Evolutionary conservation across 2,113 vertebrate genomes (phyloP).

Genomic region (Lates calcarifer): DNA sequence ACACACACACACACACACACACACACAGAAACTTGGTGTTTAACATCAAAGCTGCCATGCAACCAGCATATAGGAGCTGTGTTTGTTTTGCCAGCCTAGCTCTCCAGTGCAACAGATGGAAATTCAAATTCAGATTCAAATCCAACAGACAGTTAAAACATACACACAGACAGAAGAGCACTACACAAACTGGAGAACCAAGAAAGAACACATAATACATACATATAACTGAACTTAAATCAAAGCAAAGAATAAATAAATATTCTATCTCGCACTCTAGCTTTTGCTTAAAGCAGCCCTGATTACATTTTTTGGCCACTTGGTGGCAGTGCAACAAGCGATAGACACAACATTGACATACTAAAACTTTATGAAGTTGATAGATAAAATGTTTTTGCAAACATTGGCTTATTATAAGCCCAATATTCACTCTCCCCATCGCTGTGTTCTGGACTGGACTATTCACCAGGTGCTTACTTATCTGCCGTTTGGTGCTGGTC

Average conservation of each 20-base stretch:
- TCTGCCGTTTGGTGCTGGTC: too few relatives aligned
- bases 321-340: neutral
- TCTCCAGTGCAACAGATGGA: slow-evolving; percentile 1
- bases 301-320: neutral
- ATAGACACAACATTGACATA: neutral
- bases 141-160: neutral
- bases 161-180: neutral
- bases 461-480: neutral
- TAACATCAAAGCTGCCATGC: slow-evolving; percentile 45
- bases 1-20: slow-evolving; percentile 39
- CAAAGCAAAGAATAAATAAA: neutral
- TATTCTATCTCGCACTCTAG: neutral
- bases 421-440: too few relatives aligned
- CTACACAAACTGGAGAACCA: neutral
- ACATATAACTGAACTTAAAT: neutral
- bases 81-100: neutral
- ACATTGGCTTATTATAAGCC: neutral
- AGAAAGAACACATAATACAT: too few relatives aligned
- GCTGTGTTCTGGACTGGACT: neutral
- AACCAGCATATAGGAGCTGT: neutral
- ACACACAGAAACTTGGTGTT: slow-evolving; percentile 10
- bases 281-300: neutral
- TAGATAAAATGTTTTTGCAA: neutral
- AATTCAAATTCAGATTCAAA: slow-evolving; percentile 1
- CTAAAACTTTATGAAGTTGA: neutral